A percentile compares a stretch with the other conserved stretches of the same genome.
phyloP scores from a whole-genome alignment of 2,797 vertebrate genomes.

The Hyperoplus lanceolatus region DNA sequence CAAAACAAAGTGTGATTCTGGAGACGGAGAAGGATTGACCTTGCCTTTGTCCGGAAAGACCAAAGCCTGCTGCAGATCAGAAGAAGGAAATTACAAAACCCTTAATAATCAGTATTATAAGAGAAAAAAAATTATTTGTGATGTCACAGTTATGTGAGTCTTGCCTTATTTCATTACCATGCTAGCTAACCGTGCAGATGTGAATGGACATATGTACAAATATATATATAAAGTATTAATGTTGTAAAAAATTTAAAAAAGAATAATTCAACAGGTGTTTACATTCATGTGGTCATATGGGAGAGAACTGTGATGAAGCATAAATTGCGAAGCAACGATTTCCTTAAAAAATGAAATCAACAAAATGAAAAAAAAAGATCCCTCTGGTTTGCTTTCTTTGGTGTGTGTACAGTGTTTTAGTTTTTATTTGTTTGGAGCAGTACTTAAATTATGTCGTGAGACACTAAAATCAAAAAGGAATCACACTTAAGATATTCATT shows the following conservation, averaged over 20 bases:
- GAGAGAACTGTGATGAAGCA: slow-evolving; percentile 89
- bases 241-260: slow-evolving; percentile 87
- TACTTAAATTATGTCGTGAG: slow-evolving; percentile 99
- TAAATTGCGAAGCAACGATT: slow-evolving; percentile 92
- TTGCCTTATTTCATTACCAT: slow-evolving; percentile 95
- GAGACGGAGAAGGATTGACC: slow-evolving; percentile 76
- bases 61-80: slow-evolving; percentile 93
- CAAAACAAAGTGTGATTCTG: slow-evolving; percentile 71
- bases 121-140: slow-evolving; percentile 77
- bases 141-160: slow-evolving; percentile 91
- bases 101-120: slow-evolving; percentile 92
- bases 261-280: slow-evolving; percentile 93
- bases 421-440: slow-evolving; percentile 85
- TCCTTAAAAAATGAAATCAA: slow-evolving; percentile 83
- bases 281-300: slow-evolving; percentile 96
- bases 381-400: slow-evolving; percentile 89
- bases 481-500: slow-evolving; percentile 90
- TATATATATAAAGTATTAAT: slow-evolving; percentile 94
- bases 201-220: slow-evolving; percentile 90
- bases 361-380: slow-evolving; percentile 75
- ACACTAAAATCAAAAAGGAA: slow-evolving; percentile 97
- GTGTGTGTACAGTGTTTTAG: slow-evolving; percentile 90
- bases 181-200: slow-evolving; percentile 93
- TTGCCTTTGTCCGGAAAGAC: slow-evolving; percentile 86
- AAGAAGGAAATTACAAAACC: slow-evolving; percentile 79